Conservation (phyloP, 35 echinoderm and acorn worm species). For the Holothuria glaberrima region DNA sequence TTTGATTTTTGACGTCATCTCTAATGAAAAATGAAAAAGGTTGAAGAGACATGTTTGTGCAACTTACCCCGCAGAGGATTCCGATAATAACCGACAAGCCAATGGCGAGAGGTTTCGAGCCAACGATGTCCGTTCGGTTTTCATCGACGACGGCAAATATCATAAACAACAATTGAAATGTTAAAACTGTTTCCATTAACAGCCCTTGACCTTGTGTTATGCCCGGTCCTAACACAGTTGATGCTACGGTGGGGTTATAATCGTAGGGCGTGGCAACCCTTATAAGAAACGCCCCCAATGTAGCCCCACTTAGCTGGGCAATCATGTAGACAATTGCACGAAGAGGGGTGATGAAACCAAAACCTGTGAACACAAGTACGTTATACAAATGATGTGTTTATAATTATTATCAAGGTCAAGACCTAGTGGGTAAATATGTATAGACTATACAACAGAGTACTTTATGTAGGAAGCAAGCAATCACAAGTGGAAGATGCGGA, state of each 20-base stretch:
- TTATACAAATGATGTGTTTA: background rate
- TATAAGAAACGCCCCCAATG: slow-evolving; percentile 69
- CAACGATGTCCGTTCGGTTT: slow-evolving; percentile 74
- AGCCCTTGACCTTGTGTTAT: slow-evolving; percentile 70
- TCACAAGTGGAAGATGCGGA: too few relatives aligned
- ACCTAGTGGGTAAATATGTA: too few relatives aligned
- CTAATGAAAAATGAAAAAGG: too few relatives aligned
- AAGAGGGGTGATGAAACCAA: slow-evolving; percentile 66
- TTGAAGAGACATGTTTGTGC: too few relatives aligned
- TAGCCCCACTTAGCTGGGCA: slow-evolving; percentile 75
- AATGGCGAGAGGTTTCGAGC: slow-evolving; percentile 86
- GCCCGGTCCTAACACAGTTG: slow-evolving; percentile 42
- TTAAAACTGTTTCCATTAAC: slow-evolving; percentile 74
- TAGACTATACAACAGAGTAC: too few relatives aligned
- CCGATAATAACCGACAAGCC: slow-evolving; percentile 83
- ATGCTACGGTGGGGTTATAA: slow-evolving; percentile 14
- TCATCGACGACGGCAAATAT: slow-evolving; percentile 89
- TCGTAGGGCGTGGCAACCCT: slow-evolving; percentile 47
- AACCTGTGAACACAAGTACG: slow-evolving; percentile 6
- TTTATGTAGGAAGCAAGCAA: too few relatives aligned
- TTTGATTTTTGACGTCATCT: too few relatives aligned
- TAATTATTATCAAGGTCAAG: too few relatives aligned
- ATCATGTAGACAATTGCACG: slow-evolving; percentile 72
- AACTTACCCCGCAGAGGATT: slow-evolving; percentile 88
- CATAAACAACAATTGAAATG: slow-evolving; percentile 83